A percentile compares a stretch with the other conserved stretches of the same genome.
phyloP scores from a whole-genome alignment of 35 echinoderm and acorn worm species.

The Antedon bifida region DNA sequence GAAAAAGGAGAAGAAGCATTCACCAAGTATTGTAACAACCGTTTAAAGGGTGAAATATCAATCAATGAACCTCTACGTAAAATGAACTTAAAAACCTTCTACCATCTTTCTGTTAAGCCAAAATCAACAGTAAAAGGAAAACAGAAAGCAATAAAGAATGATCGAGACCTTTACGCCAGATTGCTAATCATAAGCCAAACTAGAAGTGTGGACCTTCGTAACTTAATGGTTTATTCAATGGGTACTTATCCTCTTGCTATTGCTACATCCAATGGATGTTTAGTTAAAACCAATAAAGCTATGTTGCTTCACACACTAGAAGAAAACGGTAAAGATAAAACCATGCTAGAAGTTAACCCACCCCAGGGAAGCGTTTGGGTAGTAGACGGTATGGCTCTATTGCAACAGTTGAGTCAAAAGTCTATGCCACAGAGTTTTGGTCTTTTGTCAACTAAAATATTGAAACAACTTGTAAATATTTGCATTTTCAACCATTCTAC shows the following conservation, averaged over 20 bases:
- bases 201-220: background rate
- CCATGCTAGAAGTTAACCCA: too few relatives aligned
- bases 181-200: constrained; percentile 3
- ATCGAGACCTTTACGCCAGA: constrained; percentile 10
- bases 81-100: constrained; percentile 39
- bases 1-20: constrained; percentile 31
- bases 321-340: too few relatives aligned
- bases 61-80: constrained; percentile 20
- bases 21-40: background rate
- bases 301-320: background rate
- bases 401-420: constrained; percentile 24
- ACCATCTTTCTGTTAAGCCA: background rate
- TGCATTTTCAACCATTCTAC: background rate
- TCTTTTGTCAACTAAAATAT: too few relatives aligned
- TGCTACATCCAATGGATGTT: constrained; percentile 26
- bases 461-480: too few relatives aligned
- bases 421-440: too few relatives aligned
- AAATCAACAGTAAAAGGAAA: background rate
- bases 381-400: constrained; percentile 37
- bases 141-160: constrained; percentile 2
- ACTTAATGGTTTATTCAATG: constrained; percentile 19
- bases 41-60: constrained; percentile 22
- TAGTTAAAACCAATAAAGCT: constrained; percentile 58
- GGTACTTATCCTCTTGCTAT: constrained; percentile 30
- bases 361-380: constrained; percentile 31